phyloP scores from a whole-genome alignment of 2,888 invertebrate genomes.

The Ormia ochracea region DNA sequence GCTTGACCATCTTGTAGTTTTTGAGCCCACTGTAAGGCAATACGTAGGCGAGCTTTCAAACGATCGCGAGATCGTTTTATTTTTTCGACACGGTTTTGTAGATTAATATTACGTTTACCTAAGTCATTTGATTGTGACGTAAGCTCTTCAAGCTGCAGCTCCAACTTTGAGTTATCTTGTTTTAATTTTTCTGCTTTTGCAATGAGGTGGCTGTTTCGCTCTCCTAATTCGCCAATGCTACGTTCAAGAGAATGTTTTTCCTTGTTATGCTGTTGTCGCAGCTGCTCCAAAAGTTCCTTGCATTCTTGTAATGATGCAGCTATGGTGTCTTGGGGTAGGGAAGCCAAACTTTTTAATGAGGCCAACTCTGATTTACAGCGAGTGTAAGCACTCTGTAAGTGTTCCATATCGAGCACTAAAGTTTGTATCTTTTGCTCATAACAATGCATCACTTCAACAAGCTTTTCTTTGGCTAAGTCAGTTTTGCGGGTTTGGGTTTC shows the following conservation, averaged over 20 bases:
- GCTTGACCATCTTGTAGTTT: slow-evolving; percentile 73
- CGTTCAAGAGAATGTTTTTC: slow-evolving; percentile 81
- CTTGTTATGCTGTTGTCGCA: slow-evolving; percentile 84
- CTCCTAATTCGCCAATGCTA: slow-evolving; percentile 64
- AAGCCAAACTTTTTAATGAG: slow-evolving; percentile 67
- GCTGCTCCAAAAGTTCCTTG: slow-evolving; percentile 85
- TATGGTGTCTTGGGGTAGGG: slow-evolving; percentile 73
- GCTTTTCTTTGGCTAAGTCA: slow-evolving; percentile 83
- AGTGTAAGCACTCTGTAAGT: slow-evolving; percentile 74
- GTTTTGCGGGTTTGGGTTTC: slow-evolving; percentile 80
- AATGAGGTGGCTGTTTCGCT: slow-evolving; percentile 36
- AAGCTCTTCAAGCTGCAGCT: slow-evolving; percentile 66
- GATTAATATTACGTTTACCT: slow-evolving; percentile 63
- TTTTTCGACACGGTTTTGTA: slow-evolving; percentile 70
- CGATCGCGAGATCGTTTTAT: slow-evolving; percentile 74
- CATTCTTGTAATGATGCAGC: slow-evolving; percentile 85
- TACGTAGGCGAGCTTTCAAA: slow-evolving; percentile 73
- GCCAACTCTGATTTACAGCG: slow-evolving; percentile 74
- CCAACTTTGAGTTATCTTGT: slow-evolving; percentile 64
- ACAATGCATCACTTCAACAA: slow-evolving; percentile 84
- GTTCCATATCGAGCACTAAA: slow-evolving; percentile 74
- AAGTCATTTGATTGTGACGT: slow-evolving; percentile 64
- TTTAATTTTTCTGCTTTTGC: slow-evolving; percentile 47
- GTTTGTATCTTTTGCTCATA: slow-evolving; percentile 84
- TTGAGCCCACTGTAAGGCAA: slow-evolving; percentile 74